These are phyloP conservation scores for Boleophthalmus pectinirostris DNA, from an alignment of 2,113 vertebrate genomes.

Conservation along the genomic window DNA sequence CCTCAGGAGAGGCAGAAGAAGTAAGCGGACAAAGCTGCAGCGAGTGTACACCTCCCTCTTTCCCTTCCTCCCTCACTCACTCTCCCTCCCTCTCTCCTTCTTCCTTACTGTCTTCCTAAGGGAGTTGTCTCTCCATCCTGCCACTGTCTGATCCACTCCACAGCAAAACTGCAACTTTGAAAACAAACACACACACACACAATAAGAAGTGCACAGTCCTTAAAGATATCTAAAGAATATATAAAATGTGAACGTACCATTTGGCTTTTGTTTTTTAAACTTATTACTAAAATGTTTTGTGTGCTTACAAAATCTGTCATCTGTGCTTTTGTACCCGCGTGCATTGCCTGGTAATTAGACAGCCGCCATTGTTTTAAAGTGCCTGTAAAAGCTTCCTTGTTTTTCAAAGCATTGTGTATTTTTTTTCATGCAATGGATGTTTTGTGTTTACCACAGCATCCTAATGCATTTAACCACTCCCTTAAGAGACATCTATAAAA, in stretches of 20 bases:
- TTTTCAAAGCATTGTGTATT: constrained; percentile 63
- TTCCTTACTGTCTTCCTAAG: constrained; percentile 44
- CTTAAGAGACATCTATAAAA: constrained; percentile 65
- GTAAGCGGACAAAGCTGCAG: constrained; percentile 47
- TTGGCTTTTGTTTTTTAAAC: constrained; percentile 42
- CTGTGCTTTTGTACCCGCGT: constrained; percentile 64
- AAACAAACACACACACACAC: constrained; percentile 4
- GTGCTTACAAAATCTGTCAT: constrained; percentile 65
- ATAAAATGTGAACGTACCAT: constrained; percentile 21
- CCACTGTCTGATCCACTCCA: constrained; percentile 52
- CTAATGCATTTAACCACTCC: constrained; percentile 73
- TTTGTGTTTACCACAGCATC: constrained; percentile 70
- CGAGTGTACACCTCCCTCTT: constrained; percentile 39
- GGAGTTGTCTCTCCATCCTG: constrained; percentile 49
- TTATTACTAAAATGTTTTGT: constrained; percentile 54
- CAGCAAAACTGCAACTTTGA: constrained; percentile 9
- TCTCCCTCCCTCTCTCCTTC: constrained; percentile 25
- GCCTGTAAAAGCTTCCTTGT: constrained; percentile 73
- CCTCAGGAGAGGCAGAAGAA: constrained; percentile 59
- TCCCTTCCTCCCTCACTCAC: constrained; percentile 23
- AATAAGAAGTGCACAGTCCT: constrained; percentile 15
- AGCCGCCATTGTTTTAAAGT: constrained; percentile 70
- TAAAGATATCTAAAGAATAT: constrained; percentile 10
- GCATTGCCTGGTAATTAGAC: constrained; percentile 74
- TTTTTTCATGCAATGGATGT: constrained; percentile 65